Base-by-base conservation (phyloP, 2,888 invertebrate species). In the Watsonalla binaria region DNA sequence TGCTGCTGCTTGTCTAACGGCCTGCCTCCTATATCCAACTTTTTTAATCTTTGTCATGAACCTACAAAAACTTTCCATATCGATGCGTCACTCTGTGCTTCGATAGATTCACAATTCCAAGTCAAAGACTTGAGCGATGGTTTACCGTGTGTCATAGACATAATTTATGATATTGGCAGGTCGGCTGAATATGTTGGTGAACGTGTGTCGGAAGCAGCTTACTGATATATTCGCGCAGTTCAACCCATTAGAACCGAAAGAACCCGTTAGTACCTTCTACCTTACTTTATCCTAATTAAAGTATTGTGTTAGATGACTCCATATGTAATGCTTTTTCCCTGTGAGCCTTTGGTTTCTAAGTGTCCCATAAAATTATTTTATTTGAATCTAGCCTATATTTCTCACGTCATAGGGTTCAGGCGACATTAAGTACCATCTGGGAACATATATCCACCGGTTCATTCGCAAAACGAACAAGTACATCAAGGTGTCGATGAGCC, bases 151-250 rank as follows among this genome's bases (percentile, higher is more conserved):
- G 24, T 2, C 24, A 24, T 24, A 4, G 47, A 48, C 9, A 35
- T 6, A 49, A 37, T 14, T 14, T 7, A 8, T 5, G 6, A 6
- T 37, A n/a, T 14, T 39, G 9, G 11, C 64, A 90, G 97, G 97
- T 54, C 94, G 97, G 37, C 89, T 97, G 46, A 97, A 97, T 77
- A 95, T 97, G 62, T 79, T 97, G 70, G 96, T 97, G 46, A 97
- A 97, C 77, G 97, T 98, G 5, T 97, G 97, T 73, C 94, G 97
- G 34, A 98, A 98, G 80, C 97, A 97, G 55, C 82, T 98, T 64
- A 95, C 95, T 69, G 97, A 97, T 73, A 95, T 98, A 68, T 97
- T 98, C 77, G 96, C 97, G 0, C 98, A 98, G 82, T 98, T 98
- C 80, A 95, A 95, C 71, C 95, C 96, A 6, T 92, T 97, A 73